Base-by-base conservation (phyloP, 1,140 invertebrate species). In the Bombus affinis region DNA sequence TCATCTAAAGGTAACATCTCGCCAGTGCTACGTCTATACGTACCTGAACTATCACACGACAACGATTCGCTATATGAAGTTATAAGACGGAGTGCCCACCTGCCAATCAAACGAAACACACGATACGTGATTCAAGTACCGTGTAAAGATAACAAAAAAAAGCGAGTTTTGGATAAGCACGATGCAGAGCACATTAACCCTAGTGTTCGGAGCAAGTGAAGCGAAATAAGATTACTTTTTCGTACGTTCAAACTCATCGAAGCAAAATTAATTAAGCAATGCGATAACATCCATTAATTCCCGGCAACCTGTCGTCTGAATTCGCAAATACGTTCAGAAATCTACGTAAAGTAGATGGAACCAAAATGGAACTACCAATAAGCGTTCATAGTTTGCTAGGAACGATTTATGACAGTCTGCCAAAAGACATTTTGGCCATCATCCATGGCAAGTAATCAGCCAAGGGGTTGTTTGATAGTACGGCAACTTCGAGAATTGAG, bases 81-180 rank as follows among this genome's bases (percentile, higher is more conserved):
- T 78, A 66, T n/a, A 42, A 77, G 35, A 77, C 15, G 57, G 25
- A 44, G 10, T 66, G n/a, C 1, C 75, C 75, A 62, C 59, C 35
- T 77, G 59, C 39, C 59, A 32, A 65, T 78, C 76, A 44, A 66
- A 78, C 59, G 39, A 77, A 77, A 39, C 53, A 44, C 53, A 28
- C 35, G 37, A 35, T 28, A 32, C 25, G 39, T 66, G 6, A 78
- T 32, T 78, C 39, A n/a, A 78, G 4, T 25, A 78, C 37, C 22
- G 12, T 32, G 59, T 65, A 42, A 44, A 37, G 8, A 28, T n/a
- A 15, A 44, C 12, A n/a, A 25, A 10, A 74, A 74, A 25, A 57
- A 57, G 22, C 32, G 35, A 76, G 28, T 28, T 76, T 6, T 22
- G 4, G 35, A 57, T 75, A 35, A 25, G 47, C 22, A 25, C 73